Evolutionary conservation across 1,140 invertebrate genomes (phyloP).

Genomic region (Agrypnia vestita): DNA sequence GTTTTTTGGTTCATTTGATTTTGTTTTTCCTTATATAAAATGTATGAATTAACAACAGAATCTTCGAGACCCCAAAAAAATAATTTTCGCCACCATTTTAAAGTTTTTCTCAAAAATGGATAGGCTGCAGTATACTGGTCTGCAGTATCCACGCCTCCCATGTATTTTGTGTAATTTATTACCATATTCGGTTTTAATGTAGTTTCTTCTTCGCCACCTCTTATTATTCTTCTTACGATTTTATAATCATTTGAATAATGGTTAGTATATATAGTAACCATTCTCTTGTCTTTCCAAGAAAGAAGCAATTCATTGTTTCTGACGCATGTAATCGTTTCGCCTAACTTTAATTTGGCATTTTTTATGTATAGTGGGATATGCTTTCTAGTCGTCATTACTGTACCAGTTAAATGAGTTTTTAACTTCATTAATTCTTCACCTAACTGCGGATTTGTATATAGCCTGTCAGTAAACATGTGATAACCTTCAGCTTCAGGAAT

Average conservation of each 20-base stretch:
- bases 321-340: too few relatives aligned
- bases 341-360: too few relatives aligned
- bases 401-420: constrained; percentile 17
- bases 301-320: constrained; percentile 27
- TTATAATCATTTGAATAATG: too few relatives aligned
- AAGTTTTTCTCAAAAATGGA: constrained; percentile 62
- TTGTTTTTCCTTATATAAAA: constrained; percentile 46
- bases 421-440: not conserved
- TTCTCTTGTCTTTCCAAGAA: constrained; percentile 41
- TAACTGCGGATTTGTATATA: too few relatives aligned
- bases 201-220: not conserved
- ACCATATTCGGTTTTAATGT: constrained; percentile 2
- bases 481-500: constrained; percentile 55
- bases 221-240: not conserved
- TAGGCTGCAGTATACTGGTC: not conserved
- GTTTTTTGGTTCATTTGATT: constrained; percentile 33
- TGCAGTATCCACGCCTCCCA: not conserved
- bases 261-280: too few relatives aligned
- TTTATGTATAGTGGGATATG: constrained; percentile 32
- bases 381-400: constrained; percentile 28
- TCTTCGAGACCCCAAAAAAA: constrained; percentile 53
- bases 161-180: constrained; percentile 7
- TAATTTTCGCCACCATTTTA: constrained; percentile 62
- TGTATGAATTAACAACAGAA: constrained; percentile 38
- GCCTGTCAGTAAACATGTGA: constrained; percentile 55